Evolutionary conservation across 2,888 invertebrate genomes (phyloP), one percentile per base, ranked within the genome.

Genomic region (Arrhopalites spinosus): DNA sequence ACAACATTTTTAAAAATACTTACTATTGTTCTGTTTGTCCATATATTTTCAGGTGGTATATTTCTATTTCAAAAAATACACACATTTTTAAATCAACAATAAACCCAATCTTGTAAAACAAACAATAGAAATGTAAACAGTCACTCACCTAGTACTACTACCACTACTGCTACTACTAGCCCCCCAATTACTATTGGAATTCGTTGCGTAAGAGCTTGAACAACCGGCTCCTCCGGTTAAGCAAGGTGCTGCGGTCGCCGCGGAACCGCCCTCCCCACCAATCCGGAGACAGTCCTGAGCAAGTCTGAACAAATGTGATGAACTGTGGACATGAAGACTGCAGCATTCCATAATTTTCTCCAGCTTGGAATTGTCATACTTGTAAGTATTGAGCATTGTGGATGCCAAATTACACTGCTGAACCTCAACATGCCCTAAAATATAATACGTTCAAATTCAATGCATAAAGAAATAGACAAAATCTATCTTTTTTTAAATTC

Each of bases 211-310:
- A 5, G 53, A 53, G 17, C 7, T 59, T 2, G 59, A 50, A 45
- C 29, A 45, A 17, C 73, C 47, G 20, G 73, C n/a, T n/a, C n/a
- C n/a, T n/a, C 71, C 71, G 59, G 36, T 36, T 36, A 36, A 36
- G 36, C 36, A 25, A 25, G 68, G 43, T 45, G 47, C 30, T 43
- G 68, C 47, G 20, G 20, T 45, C 5, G 68, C 2, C 23, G 59
- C n/a, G 8, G 53, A 23, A 23, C 23, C 25, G 20, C 59, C 27
- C 23, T 74, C 74, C 23, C 74, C 74, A 20, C 74, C 74, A 85
- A 3, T 91, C 43, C 93, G 89, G 86, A 93, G 90, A 77, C 93
- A 93, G 87, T 94, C 93, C 85, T 93, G 93, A 76, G 94, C 93
- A 76, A 94, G 87, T 80, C 93, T 91, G 87, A 93, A 94, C 84